phyloP scores from a whole-genome alignment of 2,113 vertebrate species.

The Bos indicus region DNA sequence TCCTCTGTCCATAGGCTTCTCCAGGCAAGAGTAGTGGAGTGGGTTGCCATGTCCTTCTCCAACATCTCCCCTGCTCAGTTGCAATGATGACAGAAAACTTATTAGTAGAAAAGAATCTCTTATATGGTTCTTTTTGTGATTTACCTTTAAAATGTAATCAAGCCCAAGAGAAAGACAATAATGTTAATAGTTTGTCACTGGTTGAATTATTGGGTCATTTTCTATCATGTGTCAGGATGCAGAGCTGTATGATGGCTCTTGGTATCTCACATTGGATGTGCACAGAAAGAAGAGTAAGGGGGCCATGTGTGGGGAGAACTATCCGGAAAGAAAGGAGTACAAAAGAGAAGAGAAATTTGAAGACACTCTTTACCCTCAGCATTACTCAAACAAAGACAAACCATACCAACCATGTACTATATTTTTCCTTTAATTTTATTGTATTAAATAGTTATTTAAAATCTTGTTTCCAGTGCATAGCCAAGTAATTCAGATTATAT shows the following conservation, averaged over 20 bases:
- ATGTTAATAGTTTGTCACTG: not conserved
- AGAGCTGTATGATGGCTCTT: not conserved
- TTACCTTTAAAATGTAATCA: not conserved
- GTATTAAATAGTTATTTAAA: not conserved
- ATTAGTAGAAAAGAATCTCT: not conserved
- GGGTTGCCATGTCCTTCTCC: not conserved
- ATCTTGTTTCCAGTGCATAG: not conserved
- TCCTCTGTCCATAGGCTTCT: not conserved
- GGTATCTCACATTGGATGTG: not conserved
- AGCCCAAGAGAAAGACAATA: not conserved
- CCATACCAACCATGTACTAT: not conserved
- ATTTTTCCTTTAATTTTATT: not conserved
- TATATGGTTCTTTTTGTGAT: not conserved
- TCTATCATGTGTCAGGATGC: not conserved
- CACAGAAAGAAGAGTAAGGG: not conserved
- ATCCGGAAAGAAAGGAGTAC: not conserved
- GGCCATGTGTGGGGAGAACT: not conserved
- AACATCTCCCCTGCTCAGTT: not conserved
- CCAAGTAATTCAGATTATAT: not conserved
- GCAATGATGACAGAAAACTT: not conserved
- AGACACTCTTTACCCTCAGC: not conserved
- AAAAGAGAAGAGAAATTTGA: not conserved
- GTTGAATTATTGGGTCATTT: not conserved
- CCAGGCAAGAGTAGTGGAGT: not conserved
- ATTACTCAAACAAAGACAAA: not conserved